These are phyloP conservation scores for Sturnus vulgaris DNA, from an alignment of 2,113 vertebrate species.

Conservation along the genomic window DNA sequence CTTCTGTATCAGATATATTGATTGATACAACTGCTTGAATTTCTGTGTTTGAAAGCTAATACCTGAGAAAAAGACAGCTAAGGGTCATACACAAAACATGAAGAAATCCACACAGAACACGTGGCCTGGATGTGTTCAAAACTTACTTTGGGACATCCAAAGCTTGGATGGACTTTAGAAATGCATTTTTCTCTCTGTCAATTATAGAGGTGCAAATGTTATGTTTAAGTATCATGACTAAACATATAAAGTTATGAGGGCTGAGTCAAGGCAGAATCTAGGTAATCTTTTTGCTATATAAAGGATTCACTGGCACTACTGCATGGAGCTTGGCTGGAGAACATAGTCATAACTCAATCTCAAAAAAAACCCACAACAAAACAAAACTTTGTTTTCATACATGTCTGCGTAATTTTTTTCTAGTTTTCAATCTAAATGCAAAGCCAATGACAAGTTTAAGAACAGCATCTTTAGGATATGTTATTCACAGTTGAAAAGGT, in stretches of 20 bases:
- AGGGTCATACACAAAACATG: background rate
- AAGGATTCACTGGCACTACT: background rate
- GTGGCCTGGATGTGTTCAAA: background rate
- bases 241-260: background rate
- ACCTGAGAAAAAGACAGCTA: background rate
- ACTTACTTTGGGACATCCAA: background rate
- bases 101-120: background rate
- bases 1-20: background rate
- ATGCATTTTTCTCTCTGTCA: background rate
- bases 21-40: background rate
- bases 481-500: background rate
- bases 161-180: background rate
- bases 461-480: background rate
- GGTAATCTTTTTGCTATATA: background rate
- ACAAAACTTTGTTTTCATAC: background rate
- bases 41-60: background rate
- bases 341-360: background rate
- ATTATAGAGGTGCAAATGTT: background rate
- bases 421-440: background rate
- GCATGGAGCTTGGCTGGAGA: fast-evolving
- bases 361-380: background rate
- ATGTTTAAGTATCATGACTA: background rate
- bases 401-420: background rate
- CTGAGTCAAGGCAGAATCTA: background rate
- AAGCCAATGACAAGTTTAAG: background rate